These are phyloP conservation scores for Maconellicoccus hirsutus DNA, from an alignment of 1,140 invertebrate genomes.

Conservation along the genomic window DNA sequence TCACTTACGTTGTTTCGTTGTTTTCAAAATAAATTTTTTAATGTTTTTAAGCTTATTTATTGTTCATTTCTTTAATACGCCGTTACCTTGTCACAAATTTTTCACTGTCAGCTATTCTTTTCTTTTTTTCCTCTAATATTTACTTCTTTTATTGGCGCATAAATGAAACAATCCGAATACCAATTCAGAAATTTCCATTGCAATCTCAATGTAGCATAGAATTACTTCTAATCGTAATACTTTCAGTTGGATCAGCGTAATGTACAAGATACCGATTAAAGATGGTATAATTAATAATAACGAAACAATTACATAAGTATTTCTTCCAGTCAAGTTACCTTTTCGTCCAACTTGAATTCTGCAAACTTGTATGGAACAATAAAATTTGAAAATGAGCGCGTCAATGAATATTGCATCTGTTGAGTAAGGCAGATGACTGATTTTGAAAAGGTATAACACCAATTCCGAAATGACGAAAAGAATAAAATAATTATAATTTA, in stretches of 20 bases:
- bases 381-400: slow-evolving; percentile 22
- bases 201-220: slow-evolving; percentile 24
- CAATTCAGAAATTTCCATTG: slow-evolving; percentile 19
- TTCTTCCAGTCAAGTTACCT: slow-evolving; percentile 25
- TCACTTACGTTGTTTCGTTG: not conserved
- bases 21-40: not conserved
- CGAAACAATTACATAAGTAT: slow-evolving; percentile 21
- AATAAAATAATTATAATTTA: slow-evolving; percentile 24
- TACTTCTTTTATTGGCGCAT: slow-evolving; percentile 7
- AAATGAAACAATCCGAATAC: slow-evolving; percentile 23
- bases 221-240: slow-evolving; percentile 25
- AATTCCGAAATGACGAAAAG: slow-evolving; percentile 23
- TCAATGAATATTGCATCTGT: slow-evolving; percentile 23
- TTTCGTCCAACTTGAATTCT: slow-evolving; percentile 24
- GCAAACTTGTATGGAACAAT: slow-evolving; percentile 17
- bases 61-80: too few species aligned
- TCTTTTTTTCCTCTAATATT: not conserved
- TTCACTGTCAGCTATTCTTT: too few species aligned
- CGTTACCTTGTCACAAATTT: too few species aligned
- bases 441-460: slow-evolving; percentile 20
- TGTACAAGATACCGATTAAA: slow-evolving; percentile 23
- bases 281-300: slow-evolving; percentile 23
- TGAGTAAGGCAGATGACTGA: slow-evolving; percentile 19
- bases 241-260: slow-evolving; percentile 23
- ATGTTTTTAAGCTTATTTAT: not conserved